A percentile compares a stretch with the other conserved stretches of the same genome.
Evolutionary conservation across 1,140 invertebrate species (phyloP).

Genomic region (Semibalanus balanoides): DNA sequence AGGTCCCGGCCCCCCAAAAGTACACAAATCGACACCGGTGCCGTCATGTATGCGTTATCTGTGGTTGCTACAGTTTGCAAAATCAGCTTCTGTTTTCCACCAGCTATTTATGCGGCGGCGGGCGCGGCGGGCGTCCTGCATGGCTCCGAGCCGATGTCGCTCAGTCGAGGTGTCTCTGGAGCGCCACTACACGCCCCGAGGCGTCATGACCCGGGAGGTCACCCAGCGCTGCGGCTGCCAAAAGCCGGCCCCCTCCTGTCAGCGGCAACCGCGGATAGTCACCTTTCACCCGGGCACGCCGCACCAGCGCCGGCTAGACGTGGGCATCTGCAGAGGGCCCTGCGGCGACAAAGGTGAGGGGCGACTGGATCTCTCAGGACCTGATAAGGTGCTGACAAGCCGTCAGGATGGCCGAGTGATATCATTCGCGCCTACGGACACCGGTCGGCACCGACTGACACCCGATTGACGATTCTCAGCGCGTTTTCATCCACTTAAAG

Average conservation of each 20-base stretch:
- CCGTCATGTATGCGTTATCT: too few relatives aligned
- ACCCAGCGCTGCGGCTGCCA: slow-evolving; percentile 29
- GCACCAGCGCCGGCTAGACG: slow-evolving; percentile 33
- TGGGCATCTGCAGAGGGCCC: slow-evolving; percentile 34
- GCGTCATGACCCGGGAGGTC: slow-evolving; percentile 13
- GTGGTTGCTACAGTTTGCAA: too few relatives aligned
- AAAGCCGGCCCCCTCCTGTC: slow-evolving; percentile 26
- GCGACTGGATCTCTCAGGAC: too few relatives aligned
- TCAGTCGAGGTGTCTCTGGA: neutral
- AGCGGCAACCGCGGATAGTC: slow-evolving; percentile 29
- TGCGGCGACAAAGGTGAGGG: slow-evolving; percentile 27
- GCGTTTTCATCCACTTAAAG: neutral
- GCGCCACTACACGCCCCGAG: slow-evolving; percentile 10
- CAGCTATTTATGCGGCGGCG: neutral
- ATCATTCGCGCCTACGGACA: neutral
- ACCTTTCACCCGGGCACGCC: slow-evolving; percentile 34
- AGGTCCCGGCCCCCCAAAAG: neutral
- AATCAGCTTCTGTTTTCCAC: neutral
- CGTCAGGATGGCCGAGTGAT: too few relatives aligned
- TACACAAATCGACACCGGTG: too few relatives aligned
- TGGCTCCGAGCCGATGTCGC: neutral
- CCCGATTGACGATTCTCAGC: too few relatives aligned
- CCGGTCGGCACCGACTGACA: neutral
- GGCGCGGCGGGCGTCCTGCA: neutral
- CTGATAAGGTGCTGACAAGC: too few relatives aligned